Evolutionary conservation across 2,797 vertebrate species (phyloP).

Genomic region (Bradypus variegatus): DNA sequence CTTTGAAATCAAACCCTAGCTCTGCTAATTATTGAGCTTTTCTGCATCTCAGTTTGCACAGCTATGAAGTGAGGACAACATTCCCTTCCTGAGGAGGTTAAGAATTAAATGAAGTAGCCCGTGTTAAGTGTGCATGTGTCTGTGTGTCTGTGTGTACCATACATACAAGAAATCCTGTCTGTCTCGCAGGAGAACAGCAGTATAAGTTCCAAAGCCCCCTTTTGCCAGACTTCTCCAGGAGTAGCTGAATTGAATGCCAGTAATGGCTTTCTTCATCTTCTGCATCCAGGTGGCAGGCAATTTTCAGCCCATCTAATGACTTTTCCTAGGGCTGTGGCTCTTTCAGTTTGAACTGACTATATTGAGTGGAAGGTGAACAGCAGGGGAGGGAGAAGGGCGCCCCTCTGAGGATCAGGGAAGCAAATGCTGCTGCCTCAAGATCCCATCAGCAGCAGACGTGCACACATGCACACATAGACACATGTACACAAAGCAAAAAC

Average conservation of each 20-base stretch:
- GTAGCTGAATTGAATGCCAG: background rate
- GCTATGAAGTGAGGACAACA: constrained; percentile 4
- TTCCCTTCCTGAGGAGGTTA: background rate
- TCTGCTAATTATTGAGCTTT: constrained; percentile 13
- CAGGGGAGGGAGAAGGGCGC: background rate
- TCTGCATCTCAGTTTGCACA: background rate
- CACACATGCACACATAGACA: no score
- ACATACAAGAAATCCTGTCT: background rate
- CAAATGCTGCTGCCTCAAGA: background rate
- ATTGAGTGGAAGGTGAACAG: background rate
- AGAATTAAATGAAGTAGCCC: background rate
- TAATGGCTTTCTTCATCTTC: background rate
- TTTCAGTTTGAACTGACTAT: background rate
- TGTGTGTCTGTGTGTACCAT: no score
- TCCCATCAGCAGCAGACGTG: background rate
- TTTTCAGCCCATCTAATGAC: background rate
- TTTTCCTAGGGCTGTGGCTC: background rate
- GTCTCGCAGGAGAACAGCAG: background rate
- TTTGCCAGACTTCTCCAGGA: background rate
- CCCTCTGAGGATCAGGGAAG: background rate
- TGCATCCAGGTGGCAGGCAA: background rate
- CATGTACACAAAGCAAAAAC: background rate
- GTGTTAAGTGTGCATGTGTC: background rate
- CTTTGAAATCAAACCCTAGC: background rate
- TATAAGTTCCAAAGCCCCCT: background rate